Evolutionary conservation across 2,888 invertebrate genomes (phyloP), one percentile per base, ranked within the genome.

Genomic region (Ypsolopha sequella): DNA sequence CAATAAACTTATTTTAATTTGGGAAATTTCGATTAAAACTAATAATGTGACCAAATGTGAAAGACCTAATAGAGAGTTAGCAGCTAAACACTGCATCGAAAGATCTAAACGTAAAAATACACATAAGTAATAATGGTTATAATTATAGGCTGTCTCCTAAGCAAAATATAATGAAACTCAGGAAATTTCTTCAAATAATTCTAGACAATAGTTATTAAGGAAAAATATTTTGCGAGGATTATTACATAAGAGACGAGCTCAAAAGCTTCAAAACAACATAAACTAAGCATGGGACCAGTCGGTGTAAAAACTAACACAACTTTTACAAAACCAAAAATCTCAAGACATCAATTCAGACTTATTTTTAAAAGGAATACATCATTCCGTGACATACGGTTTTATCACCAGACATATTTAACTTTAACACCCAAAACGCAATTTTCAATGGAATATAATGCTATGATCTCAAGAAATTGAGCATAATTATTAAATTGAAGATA

Each of bases 241-340:
- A 47, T 14, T 14, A 47, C 9, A 47, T 36, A 13, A 13, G 43
- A 14, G 13, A 47, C 13, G 13, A 36, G 47, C 47, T 11, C 36
- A 36, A 47, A 11, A 11, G 47, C 47, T 36, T 13, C 36, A 34
- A 36, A 47, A 24, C 24, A 24, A 3, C 14, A 47, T 13, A 36
- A 24, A 47, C 36, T 9, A 47, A 47, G 47, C 47, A 36, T 47
- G 47, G 47, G 47, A 47, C 47, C 47, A 47, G 47, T 36, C 11
- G 14, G 7, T 47, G 13, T 36, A 47, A 41, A 41, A 41, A 11
- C 11, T 41, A 41, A 11, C 6, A 41, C n/a, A 43, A 43, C 24
- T 24, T 24, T 24, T 24, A 24, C 4, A 24, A 24, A 24, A 24
- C 24, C 24, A 24, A 24, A 24, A 24, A 24, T 24, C 24, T 24